Percentiles rank a stretch among this genome's conserved stretches.
Evolutionary conservation across 2,113 vertebrate species (phyloP).

Genomic region (Seriola aureovittata): DNA sequence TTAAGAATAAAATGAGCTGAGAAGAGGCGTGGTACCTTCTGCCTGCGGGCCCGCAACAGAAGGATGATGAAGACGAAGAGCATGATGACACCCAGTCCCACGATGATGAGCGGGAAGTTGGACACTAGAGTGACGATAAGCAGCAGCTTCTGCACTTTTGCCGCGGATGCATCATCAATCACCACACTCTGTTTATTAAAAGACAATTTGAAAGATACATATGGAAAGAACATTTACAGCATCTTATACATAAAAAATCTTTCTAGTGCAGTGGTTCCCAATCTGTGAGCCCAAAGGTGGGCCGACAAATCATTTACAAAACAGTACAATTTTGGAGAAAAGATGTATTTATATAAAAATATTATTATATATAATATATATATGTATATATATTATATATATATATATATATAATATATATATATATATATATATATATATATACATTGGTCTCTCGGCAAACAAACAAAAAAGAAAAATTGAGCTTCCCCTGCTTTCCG

Average conservation of each 20-base stretch:
- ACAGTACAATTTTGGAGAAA: too few species aligned
- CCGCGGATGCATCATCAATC: slow-evolving; percentile 82
- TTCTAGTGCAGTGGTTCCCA: too few species aligned
- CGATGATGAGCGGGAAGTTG: slow-evolving; percentile 80
- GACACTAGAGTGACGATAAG: slow-evolving; percentile 73
- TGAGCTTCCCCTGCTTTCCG: too few species aligned
- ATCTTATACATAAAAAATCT: background rate
- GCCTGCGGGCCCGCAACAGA: slow-evolving; percentile 46
- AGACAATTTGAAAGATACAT: background rate
- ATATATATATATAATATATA: too few species aligned
- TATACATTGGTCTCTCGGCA: too few species aligned
- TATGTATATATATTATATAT: too few species aligned
- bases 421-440: too few species aligned
- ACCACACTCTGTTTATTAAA: slow-evolving; percentile 75
- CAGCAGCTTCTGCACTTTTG: slow-evolving; percentile 78
- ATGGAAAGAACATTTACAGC: background rate
- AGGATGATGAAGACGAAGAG: slow-evolving; percentile 76
- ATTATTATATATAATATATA: too few species aligned
- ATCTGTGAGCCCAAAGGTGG: too few species aligned
- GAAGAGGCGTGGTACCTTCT: slow-evolving; percentile 68
- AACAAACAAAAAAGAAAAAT: too few species aligned
- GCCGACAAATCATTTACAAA: too few species aligned
- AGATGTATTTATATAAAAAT: too few species aligned
- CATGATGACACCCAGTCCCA: slow-evolving; percentile 79
- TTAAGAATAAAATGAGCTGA: background rate